phyloP scores from a whole-genome alignment of 2,888 invertebrate genomes.

The Orthonychiurus folsomi region DNA sequence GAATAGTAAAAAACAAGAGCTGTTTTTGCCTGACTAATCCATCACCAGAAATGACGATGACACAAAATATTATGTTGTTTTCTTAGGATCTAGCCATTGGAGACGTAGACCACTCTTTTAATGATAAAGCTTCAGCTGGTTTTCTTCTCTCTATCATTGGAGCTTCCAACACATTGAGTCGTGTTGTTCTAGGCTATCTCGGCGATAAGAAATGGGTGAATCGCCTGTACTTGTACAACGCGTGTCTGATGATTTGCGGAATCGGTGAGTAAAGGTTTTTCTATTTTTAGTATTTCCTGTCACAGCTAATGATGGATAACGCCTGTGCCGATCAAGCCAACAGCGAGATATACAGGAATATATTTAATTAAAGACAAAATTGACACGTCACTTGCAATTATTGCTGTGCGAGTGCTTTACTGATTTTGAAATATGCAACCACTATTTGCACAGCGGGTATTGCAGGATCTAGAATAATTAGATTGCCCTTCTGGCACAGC shows the following conservation, averaged over 20 bases:
- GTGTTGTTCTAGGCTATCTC: slow-evolving; percentile 75
- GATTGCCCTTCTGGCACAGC: not conserved
- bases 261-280: slow-evolving; percentile 52
- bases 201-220: slow-evolving; percentile 87
- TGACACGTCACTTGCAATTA: no score
- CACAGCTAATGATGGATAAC: no score
- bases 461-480: not conserved
- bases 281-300: slow-evolving; percentile 1
- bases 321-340: no score
- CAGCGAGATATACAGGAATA: no score
- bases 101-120: slow-evolving; percentile 7
- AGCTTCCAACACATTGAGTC: slow-evolving; percentile 77
- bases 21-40: no score
- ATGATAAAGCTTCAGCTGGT: slow-evolving; percentile 50
- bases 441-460: no score
- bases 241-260: slow-evolving; percentile 79
- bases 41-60: no score
- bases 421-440: no score
- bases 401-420: no score
- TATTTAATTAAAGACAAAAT: no score
- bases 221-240: slow-evolving; percentile 79
- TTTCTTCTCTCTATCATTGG: slow-evolving; percentile 73
- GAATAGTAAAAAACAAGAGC: no score
- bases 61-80: no score
- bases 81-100: slow-evolving; percentile 56